Evolutionary conservation across 2,888 invertebrate genomes (phyloP), one percentile per base, ranked within the genome.

Genomic region (Dryomyza anilis): DNA sequence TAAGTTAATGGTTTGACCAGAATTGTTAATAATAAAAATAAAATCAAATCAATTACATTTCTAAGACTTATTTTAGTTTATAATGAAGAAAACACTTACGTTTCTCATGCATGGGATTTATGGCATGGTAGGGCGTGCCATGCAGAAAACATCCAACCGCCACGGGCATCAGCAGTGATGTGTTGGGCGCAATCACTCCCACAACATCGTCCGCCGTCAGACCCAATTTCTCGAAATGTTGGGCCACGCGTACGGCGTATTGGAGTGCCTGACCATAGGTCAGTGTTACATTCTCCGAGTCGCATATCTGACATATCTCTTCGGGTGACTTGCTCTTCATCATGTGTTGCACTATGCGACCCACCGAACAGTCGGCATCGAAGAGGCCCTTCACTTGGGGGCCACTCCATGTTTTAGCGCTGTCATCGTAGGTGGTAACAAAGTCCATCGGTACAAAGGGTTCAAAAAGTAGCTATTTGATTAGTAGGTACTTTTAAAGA

Each of bases 111-210:
- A 57, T 25, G n/a, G 70, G 64, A 66, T 73, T 73, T 6, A 78
- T 64, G 1, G 72, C 61, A 66, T 73, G 74, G 10, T 76, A 65
- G 5, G 74, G 66, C 1, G 68, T 65, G 1, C 72, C 72, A 50
- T 70, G 64, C 12, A 69, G 19, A 30, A 73, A 67, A 0, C 66
- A 65, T 3, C 65, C 73, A 14, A 71, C 60, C 5, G 69, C 68
- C 4, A 71, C 16, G 0, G 74, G 72, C 8, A 72, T 69, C 5
- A 74, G 25, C 21, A 65, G 67, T 1, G 71, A 67, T 10, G 70
- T 67, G 57, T 77, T 75, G 6, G 63, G 62, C 3, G 71, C 73
- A 3, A 74, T 66, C 12, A 76, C 60, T 5, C 75, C 74, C 14
- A 75, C 67, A 10, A 75, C 62, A 55, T 76, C 72, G 2, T 73